Percentiles rank a stretch among this genome's conserved stretches.
These are phyloP conservation scores for Agrypnus murinus DNA, from an alignment of 2,888 invertebrate genomes.

Conservation along the genomic window DNA sequence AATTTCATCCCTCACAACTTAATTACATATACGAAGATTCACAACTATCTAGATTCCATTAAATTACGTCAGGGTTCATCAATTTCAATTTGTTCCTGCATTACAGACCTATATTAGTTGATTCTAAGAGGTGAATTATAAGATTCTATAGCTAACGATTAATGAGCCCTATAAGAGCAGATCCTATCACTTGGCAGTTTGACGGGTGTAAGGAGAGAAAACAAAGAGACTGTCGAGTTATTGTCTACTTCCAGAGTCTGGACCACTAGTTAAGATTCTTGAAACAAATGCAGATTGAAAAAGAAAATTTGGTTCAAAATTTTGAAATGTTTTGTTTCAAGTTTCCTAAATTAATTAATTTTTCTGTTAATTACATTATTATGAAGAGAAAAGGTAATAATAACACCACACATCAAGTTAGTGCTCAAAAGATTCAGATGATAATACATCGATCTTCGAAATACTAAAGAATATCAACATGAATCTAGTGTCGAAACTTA, in stretches of 20 bases:
- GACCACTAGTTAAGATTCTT: slow-evolving; percentile 9
- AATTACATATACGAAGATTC: too few species aligned
- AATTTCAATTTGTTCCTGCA: slow-evolving; percentile 16
- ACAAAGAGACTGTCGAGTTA: slow-evolving; percentile 59
- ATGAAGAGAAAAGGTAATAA: too few species aligned
- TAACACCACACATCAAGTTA: too few species aligned
- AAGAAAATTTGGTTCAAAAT: background rate
- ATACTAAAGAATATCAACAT: too few species aligned
- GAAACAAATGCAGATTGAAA: background rate
- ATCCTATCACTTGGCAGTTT: slow-evolving; percentile 58
- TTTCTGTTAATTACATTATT: too few species aligned
- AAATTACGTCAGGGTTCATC: slow-evolving; percentile 5
- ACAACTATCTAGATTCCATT: background rate
- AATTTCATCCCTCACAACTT: too few species aligned
- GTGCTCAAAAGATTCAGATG: too few species aligned
- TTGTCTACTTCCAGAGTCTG: slow-evolving; percentile 43
- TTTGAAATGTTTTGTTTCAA: too few species aligned
- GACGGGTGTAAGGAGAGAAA: slow-evolving; percentile 59
- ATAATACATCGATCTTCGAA: too few species aligned
- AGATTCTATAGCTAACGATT: slow-evolving; percentile 23
- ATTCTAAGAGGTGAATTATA: slow-evolving; percentile 29
- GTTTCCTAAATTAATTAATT: too few species aligned
- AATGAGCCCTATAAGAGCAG: slow-evolving; percentile 49
- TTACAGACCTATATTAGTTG: background rate
- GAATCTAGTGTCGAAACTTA: too few species aligned